Evolutionary conservation across 2,888 invertebrate species (phyloP).

Genomic region (Pristionchus japonicus): DNA sequence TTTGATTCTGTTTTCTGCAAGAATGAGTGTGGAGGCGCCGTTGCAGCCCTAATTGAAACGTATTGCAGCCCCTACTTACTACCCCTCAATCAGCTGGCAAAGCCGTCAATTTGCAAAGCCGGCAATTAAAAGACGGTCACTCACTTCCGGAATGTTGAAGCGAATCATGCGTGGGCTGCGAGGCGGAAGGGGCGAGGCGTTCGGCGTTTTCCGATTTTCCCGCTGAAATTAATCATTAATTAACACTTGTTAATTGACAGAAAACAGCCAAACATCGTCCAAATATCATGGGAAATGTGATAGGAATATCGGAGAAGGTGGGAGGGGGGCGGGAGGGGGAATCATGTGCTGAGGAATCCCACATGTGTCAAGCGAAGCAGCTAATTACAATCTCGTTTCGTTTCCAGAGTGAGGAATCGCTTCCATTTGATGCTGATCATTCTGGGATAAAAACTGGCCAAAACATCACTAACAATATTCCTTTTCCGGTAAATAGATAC

Average conservation of each 20-base stretch:
- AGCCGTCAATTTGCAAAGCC: background rate
- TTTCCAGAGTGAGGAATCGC: background rate
- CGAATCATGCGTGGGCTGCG: conserved; percentile 39
- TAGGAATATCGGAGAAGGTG: too few relatives aligned
- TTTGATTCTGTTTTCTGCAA: background rate
- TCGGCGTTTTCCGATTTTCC: conserved; percentile 19
- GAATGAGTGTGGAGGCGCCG: background rate
- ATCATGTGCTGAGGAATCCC: background rate
- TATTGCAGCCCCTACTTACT: background rate
- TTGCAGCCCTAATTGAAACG: background rate
- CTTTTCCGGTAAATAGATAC: too few relatives aligned
- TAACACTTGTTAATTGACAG: background rate
- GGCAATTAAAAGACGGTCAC: background rate
- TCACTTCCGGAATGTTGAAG: conserved; percentile 40
- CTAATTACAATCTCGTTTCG: background rate
- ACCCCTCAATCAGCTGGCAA: background rate
- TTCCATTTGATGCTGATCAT: background rate
- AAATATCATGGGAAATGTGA: background rate
- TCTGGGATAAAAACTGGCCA: background rate
- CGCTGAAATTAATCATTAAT: background rate
- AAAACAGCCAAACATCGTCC: background rate
- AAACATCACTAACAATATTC: background rate
- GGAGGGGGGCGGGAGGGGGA: background rate
- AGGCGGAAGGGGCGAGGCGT: conserved; percentile 2
- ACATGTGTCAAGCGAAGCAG: background rate